phyloP scores from a whole-genome alignment of 2,113 vertebrate genomes.

The Burhinus oedicnemus region DNA sequence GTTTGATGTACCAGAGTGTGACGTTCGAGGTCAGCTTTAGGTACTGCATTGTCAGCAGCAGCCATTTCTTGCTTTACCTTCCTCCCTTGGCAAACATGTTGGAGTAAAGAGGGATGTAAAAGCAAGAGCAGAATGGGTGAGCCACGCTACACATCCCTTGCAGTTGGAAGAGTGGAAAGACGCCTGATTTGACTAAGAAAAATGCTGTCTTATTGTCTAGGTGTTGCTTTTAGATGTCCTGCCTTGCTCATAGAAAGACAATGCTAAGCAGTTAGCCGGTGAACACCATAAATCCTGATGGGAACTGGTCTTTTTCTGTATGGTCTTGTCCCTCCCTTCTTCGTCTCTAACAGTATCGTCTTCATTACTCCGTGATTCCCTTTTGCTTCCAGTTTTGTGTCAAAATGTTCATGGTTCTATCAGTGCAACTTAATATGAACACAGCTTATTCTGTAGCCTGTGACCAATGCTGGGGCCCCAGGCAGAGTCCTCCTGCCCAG shows the following conservation, averaged over 20 bases:
- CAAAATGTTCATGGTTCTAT: not conserved
- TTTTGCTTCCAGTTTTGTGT: not conserved
- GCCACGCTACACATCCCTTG: not conserved
- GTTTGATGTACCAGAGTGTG: not conserved
- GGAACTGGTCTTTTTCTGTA: not conserved
- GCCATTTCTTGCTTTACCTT: not conserved
- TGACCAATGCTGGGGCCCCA: not conserved
- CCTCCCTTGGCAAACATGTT: not conserved
- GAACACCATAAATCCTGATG: not conserved
- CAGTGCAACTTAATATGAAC: not conserved
- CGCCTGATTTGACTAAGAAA: not conserved
- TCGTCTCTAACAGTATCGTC: not conserved
- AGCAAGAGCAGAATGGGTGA: not conserved
- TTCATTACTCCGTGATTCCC: not conserved
- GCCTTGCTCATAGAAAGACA: not conserved
- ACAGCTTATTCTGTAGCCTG: not conserved
- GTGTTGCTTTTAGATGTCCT: not conserved
- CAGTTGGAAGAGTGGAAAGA: not conserved
- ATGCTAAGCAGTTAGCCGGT: not conserved
- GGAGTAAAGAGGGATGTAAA: not conserved
- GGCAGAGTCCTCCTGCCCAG: not conserved
- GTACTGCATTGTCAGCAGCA: not conserved
- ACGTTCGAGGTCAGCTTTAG: not conserved
- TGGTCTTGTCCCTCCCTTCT: not conserved
- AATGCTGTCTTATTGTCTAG: not conserved